Percentiles rank a stretch among this genome's conserved stretches.
These are phyloP conservation scores for Ornithoptera priamus DNA, from an alignment of 2,888 invertebrate genomes.

Conservation along the genomic window DNA sequence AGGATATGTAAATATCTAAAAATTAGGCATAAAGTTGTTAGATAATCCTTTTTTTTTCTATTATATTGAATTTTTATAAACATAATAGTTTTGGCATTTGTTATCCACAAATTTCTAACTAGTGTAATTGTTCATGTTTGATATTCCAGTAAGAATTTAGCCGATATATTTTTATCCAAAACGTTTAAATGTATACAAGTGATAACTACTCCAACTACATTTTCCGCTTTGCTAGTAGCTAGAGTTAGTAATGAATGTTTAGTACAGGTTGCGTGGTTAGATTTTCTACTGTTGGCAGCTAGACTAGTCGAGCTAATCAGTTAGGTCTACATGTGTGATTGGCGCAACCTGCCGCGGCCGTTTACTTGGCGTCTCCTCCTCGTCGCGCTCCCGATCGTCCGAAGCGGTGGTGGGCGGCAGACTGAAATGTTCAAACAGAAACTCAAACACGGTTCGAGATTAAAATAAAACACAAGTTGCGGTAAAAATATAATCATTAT, in stretches of 20 bases:
- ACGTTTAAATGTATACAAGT: background rate
- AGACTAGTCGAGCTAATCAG: conserved; percentile 47
- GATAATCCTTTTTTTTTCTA: no score
- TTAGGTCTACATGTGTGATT: conserved; percentile 68
- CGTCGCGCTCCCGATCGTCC: conserved; percentile 60
- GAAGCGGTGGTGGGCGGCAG: conserved; percentile 59
- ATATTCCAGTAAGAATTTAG: background rate
- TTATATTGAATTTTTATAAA: no score
- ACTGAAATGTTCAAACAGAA: conserved; percentile 43
- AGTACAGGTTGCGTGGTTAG: conserved; percentile 7
- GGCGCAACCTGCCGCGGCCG: conserved; percentile 73
- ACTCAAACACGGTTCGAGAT: no score
- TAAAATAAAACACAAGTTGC: no score
- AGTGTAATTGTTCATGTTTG: no score
- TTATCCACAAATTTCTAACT: no score
- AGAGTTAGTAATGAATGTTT: background rate
- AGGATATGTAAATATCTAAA: no score
- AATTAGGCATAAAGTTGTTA: no score
- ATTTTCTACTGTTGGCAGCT: conserved; percentile 21
- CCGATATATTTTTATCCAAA: background rate
- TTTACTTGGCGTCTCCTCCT: conserved; percentile 70
- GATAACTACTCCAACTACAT: background rate
- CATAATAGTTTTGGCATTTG: no score
- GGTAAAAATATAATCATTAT: no score
- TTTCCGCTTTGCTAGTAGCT: background rate